Conservation (phyloP, 2,113 vertebrate species). For the Perccottus glenii region DNA sequence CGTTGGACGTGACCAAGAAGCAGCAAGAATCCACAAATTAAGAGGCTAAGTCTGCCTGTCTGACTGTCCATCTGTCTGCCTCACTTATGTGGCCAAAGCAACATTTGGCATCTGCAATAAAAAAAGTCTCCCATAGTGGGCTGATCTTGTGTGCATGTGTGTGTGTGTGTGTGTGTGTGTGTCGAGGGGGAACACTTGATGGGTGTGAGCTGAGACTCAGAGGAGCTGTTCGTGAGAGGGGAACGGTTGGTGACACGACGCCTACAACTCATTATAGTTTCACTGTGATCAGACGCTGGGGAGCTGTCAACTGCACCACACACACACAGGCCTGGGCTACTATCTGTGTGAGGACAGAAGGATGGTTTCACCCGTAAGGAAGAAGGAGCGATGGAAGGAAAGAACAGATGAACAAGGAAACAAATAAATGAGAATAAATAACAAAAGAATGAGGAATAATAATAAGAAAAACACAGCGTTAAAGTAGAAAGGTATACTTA, state of each 20-base stretch:
- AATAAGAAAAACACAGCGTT: no score
- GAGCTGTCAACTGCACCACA: conserved; percentile 66
- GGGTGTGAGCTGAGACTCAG: conserved; percentile 57
- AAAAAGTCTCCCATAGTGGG: conserved; percentile 36
- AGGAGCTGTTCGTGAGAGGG: conserved; percentile 31
- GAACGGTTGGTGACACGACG: conserved; percentile 62
- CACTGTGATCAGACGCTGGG: conserved; percentile 71
- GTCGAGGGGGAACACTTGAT: conserved; percentile 48
- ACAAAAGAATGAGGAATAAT: no score
- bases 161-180: conserved; percentile 19
- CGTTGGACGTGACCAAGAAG: conserved; percentile 21
- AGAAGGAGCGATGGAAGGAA: not conserved
- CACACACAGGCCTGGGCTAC: conserved; percentile 18
- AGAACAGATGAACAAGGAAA: no score
- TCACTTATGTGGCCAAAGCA: conserved; percentile 63
- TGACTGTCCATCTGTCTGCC: conserved; percentile 59
- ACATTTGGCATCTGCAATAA: conserved; percentile 62
- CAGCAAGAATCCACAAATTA: conserved; percentile 35
- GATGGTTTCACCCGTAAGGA: not conserved
- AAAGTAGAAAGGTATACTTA: no score
- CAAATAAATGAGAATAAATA: no score
- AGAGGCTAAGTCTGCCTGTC: conserved; percentile 41
- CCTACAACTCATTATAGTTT: conserved; percentile 79
- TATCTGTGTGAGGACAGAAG: not conserved
- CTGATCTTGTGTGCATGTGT: conserved; percentile 28